Evolutionary conservation across 92 coral and sea anemone species (phyloP).

Genomic region (Phenganax stokvisi): DNA sequence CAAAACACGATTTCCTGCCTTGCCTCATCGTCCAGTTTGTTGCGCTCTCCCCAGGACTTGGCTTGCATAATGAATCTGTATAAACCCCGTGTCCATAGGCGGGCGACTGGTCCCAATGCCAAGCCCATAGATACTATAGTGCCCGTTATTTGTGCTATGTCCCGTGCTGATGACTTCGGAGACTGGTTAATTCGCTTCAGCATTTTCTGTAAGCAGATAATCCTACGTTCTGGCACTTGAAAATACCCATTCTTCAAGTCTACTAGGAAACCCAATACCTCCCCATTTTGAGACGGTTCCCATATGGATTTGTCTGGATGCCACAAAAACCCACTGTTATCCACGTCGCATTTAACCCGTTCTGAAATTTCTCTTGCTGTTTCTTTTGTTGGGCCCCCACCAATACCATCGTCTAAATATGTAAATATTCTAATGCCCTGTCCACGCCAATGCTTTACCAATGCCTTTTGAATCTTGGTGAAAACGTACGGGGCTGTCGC

Average conservation of each 20-base stretch:
- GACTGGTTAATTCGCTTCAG: too few species aligned
- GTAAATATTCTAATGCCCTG: constrained; percentile 43
- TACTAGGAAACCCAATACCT: neutral
- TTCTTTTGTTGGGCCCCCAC: neutral
- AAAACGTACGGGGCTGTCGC: constrained; percentile 27
- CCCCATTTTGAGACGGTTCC: neutral
- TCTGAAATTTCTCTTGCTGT: neutral
- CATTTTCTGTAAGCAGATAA: neutral
- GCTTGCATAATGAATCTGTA: constrained; percentile 38
- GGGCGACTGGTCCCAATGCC: constrained; percentile 58
- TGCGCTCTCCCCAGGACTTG: constrained; percentile 42
- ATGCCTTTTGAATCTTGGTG: constrained; percentile 42
- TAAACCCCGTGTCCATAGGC: constrained; percentile 55
- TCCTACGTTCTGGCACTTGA: constrained; percentile 47
- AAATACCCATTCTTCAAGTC: constrained; percentile 35
- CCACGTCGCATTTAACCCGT: neutral
- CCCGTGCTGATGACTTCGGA: constrained; percentile 35
- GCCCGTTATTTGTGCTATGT: constrained; percentile 41
- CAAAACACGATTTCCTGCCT: constrained; percentile 44
- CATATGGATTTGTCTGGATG: neutral
- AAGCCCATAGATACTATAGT: constrained; percentile 54
- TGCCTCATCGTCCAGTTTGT: constrained; percentile 39
- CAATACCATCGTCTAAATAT: constrained; percentile 51
- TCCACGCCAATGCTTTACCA: constrained; percentile 48
- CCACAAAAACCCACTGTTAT: neutral